Base-by-base conservation (phyloP, 30 jellyfish, hydroid and myxozoan species). In the Aurelia sp. region DNA sequence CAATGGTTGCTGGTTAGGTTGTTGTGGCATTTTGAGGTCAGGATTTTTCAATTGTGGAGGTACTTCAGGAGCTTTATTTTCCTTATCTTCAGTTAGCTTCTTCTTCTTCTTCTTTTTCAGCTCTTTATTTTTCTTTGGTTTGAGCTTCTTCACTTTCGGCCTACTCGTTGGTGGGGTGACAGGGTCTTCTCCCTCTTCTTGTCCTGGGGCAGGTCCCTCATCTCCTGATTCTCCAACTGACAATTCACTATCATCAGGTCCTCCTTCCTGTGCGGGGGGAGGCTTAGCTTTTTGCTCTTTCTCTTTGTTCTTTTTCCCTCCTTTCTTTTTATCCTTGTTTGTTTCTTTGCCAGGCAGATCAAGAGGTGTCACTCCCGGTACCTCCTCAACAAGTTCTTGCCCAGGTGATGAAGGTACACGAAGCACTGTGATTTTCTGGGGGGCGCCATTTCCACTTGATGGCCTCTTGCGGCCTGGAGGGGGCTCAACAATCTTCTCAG, bases 191-290 rank as follows among this genome's bases (percentile, higher is more conserved):
- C 62, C 93, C 63, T 72, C 69, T 22, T 67, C 81, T 33, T 63
- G 76, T 44, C 85, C 86, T 41, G 67, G 76, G 27, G 90, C 85
- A 5, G 91, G 83, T 11, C 85, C 86, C 62, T 90, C 97, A 30
- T 81, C 94, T 10, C 87, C 88, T 41, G 90, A 81, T 67, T 80
- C 96, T 31, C 96, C 96, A 53, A 88, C 81, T 8, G 96, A 88
- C 31, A 64, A 20, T 50, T 71, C 87, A n/a, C 52, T 40, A 12
- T 88, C 97, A 8, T 78, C 86, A 20, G 75, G 59, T 20, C 83
- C 90, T 11, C 90, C 93, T 51, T 89, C 97, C 40, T 88, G 88
- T 11, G 97, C 81, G 17, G 97, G 91, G 17, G 97, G 95, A 17
- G 94, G 98, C 63, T 62, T 67, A 21, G 47, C 89, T 52, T 85